Conservation (phyloP, 2,888 invertebrate genomes). For the Ormyrus labotus region DNA sequence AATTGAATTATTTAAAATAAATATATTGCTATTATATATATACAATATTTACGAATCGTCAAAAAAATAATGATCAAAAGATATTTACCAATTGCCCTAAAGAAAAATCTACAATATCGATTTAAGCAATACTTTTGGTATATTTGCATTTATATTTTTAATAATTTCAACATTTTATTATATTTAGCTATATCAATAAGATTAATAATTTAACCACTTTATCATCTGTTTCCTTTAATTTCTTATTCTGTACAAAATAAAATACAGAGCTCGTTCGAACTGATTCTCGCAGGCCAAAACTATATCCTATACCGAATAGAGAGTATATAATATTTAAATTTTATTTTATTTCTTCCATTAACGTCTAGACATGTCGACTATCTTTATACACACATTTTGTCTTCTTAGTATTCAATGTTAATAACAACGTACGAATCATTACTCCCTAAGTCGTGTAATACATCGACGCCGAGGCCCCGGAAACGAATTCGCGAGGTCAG, state of each 20-base stretch:
- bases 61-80: slow-evolving; percentile 17
- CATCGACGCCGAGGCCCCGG: not conserved
- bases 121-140: slow-evolving; percentile 42
- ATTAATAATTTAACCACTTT: slow-evolving; percentile 50
- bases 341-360: slow-evolving; percentile 9
- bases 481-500: slow-evolving; percentile 25
- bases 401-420: slow-evolving; percentile 29
- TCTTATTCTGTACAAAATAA: slow-evolving; percentile 46
- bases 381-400: slow-evolving; percentile 39
- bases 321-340: not conserved
- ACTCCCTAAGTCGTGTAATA: slow-evolving; percentile 1
- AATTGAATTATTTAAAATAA: slow-evolving; percentile 8
- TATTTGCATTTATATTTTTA: slow-evolving; percentile 44
- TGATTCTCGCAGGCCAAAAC: slow-evolving; percentile 40
- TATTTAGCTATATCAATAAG: slow-evolving; percentile 46
- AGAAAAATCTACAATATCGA: slow-evolving; percentile 1
- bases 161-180: slow-evolving; percentile 52
- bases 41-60: slow-evolving; percentile 5
- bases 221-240: slow-evolving; percentile 13
- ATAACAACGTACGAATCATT: slow-evolving; percentile 33
- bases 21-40: not conserved
- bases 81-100: slow-evolving; percentile 10
- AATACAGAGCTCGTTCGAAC: slow-evolving; percentile 42
- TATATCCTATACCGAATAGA: slow-evolving; percentile 1
- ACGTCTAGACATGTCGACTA: slow-evolving; percentile 34